These are phyloP conservation scores for Prenolepis imparis DNA, from an alignment of 2,888 invertebrate species.

Conservation along the genomic window DNA sequence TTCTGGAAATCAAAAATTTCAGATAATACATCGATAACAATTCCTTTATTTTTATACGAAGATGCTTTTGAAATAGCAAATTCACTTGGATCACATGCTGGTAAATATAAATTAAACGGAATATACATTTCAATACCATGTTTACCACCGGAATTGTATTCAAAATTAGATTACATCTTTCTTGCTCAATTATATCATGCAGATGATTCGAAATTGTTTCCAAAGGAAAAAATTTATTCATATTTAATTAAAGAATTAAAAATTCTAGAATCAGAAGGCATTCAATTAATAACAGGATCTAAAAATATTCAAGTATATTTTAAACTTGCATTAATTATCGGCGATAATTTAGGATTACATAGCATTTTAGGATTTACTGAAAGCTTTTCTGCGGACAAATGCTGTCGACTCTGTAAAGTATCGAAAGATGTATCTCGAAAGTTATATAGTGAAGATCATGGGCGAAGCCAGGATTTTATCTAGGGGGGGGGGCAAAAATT, in stretches of 20 bases:
- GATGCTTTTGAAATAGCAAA: too few species aligned
- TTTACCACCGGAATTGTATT: not conserved
- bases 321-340: constrained; percentile 54
- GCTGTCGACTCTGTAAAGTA: constrained; percentile 16
- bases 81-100: not conserved
- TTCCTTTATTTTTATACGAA: too few species aligned
- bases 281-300: constrained; percentile 39
- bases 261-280: constrained; percentile 61
- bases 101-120: constrained; percentile 56
- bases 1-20: constrained; percentile 1
- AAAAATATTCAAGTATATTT: constrained; percentile 57
- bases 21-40: too few species aligned
- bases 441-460: too few species aligned
- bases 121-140: constrained; percentile 30
- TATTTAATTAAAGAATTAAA: constrained; percentile 53
- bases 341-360: constrained; percentile 63
- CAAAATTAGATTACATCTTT: constrained; percentile 53
- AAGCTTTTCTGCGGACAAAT: constrained; percentile 41
- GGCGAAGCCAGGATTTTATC: too few species aligned
- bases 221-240: constrained; percentile 10
- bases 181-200: constrained; percentile 61
- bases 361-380: constrained; percentile 58
- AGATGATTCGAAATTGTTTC: constrained; percentile 46
- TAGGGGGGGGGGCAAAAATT: too few species aligned
- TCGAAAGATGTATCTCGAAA: not conserved